Conservation (phyloP, 2,888 invertebrate species). For the Prostheceraeus crozeri region DNA sequence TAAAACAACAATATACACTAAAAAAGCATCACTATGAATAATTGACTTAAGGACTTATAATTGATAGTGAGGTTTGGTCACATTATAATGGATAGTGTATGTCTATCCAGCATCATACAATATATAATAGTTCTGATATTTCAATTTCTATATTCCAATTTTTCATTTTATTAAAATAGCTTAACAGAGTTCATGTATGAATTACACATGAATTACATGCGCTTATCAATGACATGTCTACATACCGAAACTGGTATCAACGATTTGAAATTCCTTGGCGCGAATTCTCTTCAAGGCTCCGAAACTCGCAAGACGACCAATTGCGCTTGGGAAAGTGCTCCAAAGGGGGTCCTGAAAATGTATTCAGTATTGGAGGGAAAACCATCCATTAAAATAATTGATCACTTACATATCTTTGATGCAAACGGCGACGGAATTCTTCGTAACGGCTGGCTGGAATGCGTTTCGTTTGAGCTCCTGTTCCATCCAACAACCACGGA, state of each 20-base stretch:
- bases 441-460: constrained; percentile 79
- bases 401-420: constrained; percentile 62
- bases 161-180: too few species aligned
- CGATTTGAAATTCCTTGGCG: constrained; percentile 89
- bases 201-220: too few species aligned
- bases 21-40: too few species aligned
- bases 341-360: constrained; percentile 56
- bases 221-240: too few species aligned
- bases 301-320: constrained; percentile 93
- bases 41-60: too few species aligned
- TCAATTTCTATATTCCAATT: too few species aligned
- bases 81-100: too few species aligned
- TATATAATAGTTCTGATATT: too few species aligned
- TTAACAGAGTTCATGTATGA: too few species aligned
- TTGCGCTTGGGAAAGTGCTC: constrained; percentile 74
- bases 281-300: constrained; percentile 87
- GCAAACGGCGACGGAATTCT: constrained; percentile 75
- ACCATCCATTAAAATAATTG: neutral
- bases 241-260: constrained; percentile 84
- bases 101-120: too few species aligned
- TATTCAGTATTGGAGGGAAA: neutral
- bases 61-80: too few species aligned
- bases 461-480: constrained; percentile 48
- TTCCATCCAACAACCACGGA: constrained; percentile 71
- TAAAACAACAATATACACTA: too few species aligned